Evolutionary conservation across 2,113 vertebrate genomes (phyloP), one percentile per base, ranked within the genome.

Genomic region (Promerops cafer): DNA sequence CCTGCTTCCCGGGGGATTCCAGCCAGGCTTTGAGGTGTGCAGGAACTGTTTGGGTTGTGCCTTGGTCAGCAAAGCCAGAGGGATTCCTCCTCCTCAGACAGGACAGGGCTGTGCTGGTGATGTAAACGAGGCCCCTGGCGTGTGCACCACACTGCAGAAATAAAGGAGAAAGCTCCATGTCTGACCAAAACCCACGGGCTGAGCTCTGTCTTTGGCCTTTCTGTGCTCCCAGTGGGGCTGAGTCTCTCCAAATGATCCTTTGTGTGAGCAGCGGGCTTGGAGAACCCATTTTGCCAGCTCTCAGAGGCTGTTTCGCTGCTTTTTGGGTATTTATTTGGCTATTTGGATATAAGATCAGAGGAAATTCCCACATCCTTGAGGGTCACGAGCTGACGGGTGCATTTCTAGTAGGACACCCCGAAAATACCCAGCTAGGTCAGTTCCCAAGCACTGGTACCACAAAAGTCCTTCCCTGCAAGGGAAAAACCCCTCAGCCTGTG

Each of bases 81-180:
- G 83, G 89, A 75, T 80, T 71, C 53, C 87, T 71, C 44, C 21
- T 76, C 21, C 93, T 83, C 78, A 80, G 84, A 11, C 89, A 72
- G 91, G 91, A 64, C 94, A 33, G 4, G 64, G 42, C 93, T 79
- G 66, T 15, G 78, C 78, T 94, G 69, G 30, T 21, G 85, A 88
- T 96, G 95, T 86, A 60, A 96, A 53, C 1, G 78, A 85, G 91
- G 92, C 85, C 90, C 95, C 63, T 86, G 74, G 16, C 16, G 31
- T 87, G 92, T 77, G 87, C 81, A 74, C 70, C 93, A 82, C 64
- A 3, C 78, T 93, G 91, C 95, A 96, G 94, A 97, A 97, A 97
- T 96, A 97, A 96, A 97, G 90, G 93, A 95, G 92, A 96, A 96
- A 96, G 75, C 92, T 95, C 95, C 91, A 72, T 88, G 59, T 93